Evolutionary conservation across 92 coral and sea anemone genomes (phyloP).

Genomic region (Phenganax stokvisi): DNA sequence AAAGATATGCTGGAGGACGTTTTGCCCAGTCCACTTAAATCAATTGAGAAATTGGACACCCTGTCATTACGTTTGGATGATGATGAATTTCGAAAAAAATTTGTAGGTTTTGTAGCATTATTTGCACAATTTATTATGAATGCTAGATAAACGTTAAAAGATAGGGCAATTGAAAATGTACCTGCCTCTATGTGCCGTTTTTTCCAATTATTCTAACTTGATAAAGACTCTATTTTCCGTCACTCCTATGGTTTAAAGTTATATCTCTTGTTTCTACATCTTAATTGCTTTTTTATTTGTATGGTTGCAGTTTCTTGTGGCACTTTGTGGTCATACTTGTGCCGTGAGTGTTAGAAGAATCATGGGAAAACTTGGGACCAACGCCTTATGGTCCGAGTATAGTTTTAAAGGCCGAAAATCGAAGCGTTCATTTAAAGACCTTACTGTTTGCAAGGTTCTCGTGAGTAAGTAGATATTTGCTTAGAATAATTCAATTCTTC

Average conservation of each 20-base stretch:
- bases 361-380: background rate
- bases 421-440: background rate
- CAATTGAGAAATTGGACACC: background rate
- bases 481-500: too few relatives aligned
- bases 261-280: background rate
- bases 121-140: too few relatives aligned
- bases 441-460: background rate
- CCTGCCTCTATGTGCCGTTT: too few relatives aligned
- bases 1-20: slow-evolving; percentile 21
- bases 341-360: background rate
- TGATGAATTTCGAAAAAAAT: slow-evolving; percentile 4
- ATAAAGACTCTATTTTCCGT: too few relatives aligned
- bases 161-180: too few relatives aligned
- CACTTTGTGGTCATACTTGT: background rate
- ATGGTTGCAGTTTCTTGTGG: background rate
- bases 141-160: too few relatives aligned
- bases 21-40: background rate
- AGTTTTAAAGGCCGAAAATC: slow-evolving; percentile 1
- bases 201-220: too few relatives aligned
- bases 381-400: background rate
- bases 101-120: background rate
- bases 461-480: background rate
- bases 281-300: background rate
- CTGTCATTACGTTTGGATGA: background rate
- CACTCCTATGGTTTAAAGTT: too few relatives aligned